These are phyloP conservation scores for Microplitis demolitor DNA, from an alignment of 1,140 invertebrate genomes.

Conservation along the genomic window DNA sequence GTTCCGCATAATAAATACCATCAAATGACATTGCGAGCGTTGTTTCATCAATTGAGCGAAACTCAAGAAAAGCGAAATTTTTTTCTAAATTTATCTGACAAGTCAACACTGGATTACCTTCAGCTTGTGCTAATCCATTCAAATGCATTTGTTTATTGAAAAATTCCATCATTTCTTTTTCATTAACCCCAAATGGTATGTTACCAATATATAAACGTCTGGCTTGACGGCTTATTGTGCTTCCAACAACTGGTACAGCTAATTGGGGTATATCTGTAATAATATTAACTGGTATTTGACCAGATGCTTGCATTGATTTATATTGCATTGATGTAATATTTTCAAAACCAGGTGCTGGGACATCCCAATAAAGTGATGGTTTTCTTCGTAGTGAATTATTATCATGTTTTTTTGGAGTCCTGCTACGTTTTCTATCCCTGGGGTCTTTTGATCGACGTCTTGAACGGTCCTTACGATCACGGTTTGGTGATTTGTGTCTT, in stretches of 20 bases:
- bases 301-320: slow-evolving; percentile 86
- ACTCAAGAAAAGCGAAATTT: slow-evolving; percentile 99
- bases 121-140: slow-evolving; percentile 96
- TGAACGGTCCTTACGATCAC: slow-evolving; percentile 70
- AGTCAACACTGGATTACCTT: slow-evolving; percentile 97
- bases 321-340: slow-evolving; percentile 95
- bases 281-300: slow-evolving; percentile 92
- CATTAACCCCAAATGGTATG: slow-evolving; percentile 99
- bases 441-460: slow-evolving; percentile 68
- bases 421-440: slow-evolving; percentile 65
- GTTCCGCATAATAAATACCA: slow-evolving; percentile 99
- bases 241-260: slow-evolving; percentile 95
- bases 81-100: slow-evolving; percentile 99
- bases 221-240: slow-evolving; percentile 97
- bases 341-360: slow-evolving; percentile 97
- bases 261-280: slow-evolving; percentile 88
- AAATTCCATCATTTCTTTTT: slow-evolving; percentile 99
- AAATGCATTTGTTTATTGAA: slow-evolving; percentile 99
- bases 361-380: slow-evolving; percentile 98
- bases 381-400: slow-evolving; percentile 78
- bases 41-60: slow-evolving; percentile 99
- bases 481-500: slow-evolving; percentile 71
- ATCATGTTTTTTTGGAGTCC: slow-evolving; percentile 61
- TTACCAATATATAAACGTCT: slow-evolving; percentile 96
- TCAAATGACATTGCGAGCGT: slow-evolving; percentile 99